Base-by-base conservation (phyloP, 2,888 invertebrate species). In the Galerucella pusilla region DNA sequence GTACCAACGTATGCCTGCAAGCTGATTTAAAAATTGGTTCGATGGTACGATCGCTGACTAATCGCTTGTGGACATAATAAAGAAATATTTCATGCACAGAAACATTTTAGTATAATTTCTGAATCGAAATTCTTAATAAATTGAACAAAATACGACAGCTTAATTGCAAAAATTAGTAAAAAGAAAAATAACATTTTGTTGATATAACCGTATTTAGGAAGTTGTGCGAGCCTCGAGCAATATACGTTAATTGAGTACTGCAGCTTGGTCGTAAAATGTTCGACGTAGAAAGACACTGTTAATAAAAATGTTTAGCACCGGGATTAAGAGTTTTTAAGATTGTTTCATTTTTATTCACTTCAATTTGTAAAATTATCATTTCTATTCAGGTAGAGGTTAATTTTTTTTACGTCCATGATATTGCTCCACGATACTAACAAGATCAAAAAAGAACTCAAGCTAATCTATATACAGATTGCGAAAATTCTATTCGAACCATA, bases 21-120 rank as follows among this genome's bases (percentile, higher is more conserved):
- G n/a, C n/a, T n/a, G 6, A 52, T 52, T 52, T 52, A 52, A 52
- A 12, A 3, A n/a, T 14, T 4, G n/a, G n/a, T 52, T n/a, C n/a
- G 5, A n/a, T 52, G 35, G 35, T 42, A 42, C 14, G 16, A 20
- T 4, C n/a, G 16, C 16, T 45, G 71, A 71, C 45, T 66, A 16
- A 71, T 71, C 46, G 65, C 45, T 71, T 71, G 65, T 71, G 65
- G 42, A 71, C 49, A 66, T 71, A 71, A 71, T 71, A 71, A 71
- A 71, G 71, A 71, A 71, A 71, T 71, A 71, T 71, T 66, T 65
- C 46, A 71, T 65, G 65, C 49, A 20, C 5, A 65, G 20, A 46
- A 11, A 46, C 20, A 46, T 65, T 35, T 46, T 46, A 14, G 54
- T 49, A 61, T 46, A 71, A 71, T 71, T 71, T 71, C 35, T 45